Percentiles rank a stretch among this genome's conserved stretches.
These are phyloP conservation scores for Lophius piscatorius DNA, from an alignment of 2,113 vertebrate genomes.

Conservation along the genomic window DNA sequence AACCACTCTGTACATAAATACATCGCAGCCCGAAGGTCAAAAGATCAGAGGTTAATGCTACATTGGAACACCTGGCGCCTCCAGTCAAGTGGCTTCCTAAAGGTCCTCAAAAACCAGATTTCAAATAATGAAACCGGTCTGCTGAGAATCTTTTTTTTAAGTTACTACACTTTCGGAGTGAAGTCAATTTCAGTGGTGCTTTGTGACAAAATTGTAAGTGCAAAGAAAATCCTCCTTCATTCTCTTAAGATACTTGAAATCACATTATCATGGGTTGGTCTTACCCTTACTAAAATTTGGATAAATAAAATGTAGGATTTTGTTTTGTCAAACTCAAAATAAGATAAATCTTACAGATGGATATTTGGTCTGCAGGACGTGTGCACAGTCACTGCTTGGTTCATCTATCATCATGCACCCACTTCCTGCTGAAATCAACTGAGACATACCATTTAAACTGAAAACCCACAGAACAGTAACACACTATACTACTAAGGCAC, in stretches of 20 bases:
- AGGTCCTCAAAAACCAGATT: conserved; percentile 30
- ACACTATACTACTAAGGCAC: conserved; percentile 74
- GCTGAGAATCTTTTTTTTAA: conserved; percentile 9
- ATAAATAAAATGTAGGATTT: conserved; percentile 25
- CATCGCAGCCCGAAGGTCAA: conserved; percentile 57
- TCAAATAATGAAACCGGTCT: conserved; percentile 9
- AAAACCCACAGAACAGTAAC: conserved; percentile 45
- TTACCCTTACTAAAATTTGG: conserved; percentile 44
- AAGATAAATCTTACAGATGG: too few relatives aligned
- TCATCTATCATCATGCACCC: background rate
- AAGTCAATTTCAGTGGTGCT: conserved; percentile 51
- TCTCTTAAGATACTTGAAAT: conserved; percentile 38
- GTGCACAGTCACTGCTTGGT: background rate
- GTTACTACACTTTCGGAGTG: conserved; percentile 12
- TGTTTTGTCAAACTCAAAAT: conserved; percentile 22
- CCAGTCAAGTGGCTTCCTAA: conserved; percentile 60
- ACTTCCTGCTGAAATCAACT: conserved; percentile 6
- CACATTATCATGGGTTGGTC: conserved; percentile 52
- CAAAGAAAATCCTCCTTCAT: conserved; percentile 67
- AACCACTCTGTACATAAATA: conserved; percentile 80
- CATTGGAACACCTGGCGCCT: conserved; percentile 65
- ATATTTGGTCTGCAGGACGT: conserved; percentile 36
- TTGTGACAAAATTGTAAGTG: conserved; percentile 61
- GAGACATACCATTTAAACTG: too few relatives aligned
- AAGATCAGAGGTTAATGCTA: conserved; percentile 75